Evolutionary conservation across 1,140 invertebrate genomes (phyloP).

Genomic region (Drosophila lowei): DNA sequence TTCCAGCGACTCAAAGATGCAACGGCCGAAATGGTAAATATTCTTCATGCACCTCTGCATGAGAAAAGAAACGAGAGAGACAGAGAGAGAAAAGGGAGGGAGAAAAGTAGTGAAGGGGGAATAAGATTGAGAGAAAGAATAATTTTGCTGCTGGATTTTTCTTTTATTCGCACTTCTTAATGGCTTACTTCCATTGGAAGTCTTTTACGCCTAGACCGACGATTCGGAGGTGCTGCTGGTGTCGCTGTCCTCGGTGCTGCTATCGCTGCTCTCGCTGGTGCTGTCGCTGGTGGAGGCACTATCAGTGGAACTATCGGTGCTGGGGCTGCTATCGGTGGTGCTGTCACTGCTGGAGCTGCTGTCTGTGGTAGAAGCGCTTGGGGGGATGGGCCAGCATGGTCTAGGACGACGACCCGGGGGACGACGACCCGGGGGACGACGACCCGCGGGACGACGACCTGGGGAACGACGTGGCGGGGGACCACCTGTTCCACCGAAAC

Average conservation of each 20-base stretch:
- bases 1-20: background rate
- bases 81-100: background rate
- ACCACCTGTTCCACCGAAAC: conserved; percentile 1
- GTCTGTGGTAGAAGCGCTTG: conserved; percentile 4
- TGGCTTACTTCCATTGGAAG: background rate
- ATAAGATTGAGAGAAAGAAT: background rate
- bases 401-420: conserved; percentile 10
- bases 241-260: conserved; percentile 6
- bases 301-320: background rate
- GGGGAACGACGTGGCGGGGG: background rate
- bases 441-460: background rate
- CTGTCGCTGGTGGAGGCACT: conserved; percentile 1
- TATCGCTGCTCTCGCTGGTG: background rate
- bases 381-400: conserved; percentile 1
- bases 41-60: too few species aligned
- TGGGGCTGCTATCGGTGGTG: conserved; percentile 12
- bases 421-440: background rate
- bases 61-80: background rate
- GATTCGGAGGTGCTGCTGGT: conserved; percentile 2
- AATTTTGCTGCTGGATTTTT: background rate
- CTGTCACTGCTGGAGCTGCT: conserved; percentile 1
- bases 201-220: background rate
- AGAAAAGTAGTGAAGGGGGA: too few species aligned
- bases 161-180: background rate
- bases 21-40: conserved; percentile 12